Base-by-base conservation (phyloP, 2,113 vertebrate genomes). In the Uropsilus gracilis region DNA sequence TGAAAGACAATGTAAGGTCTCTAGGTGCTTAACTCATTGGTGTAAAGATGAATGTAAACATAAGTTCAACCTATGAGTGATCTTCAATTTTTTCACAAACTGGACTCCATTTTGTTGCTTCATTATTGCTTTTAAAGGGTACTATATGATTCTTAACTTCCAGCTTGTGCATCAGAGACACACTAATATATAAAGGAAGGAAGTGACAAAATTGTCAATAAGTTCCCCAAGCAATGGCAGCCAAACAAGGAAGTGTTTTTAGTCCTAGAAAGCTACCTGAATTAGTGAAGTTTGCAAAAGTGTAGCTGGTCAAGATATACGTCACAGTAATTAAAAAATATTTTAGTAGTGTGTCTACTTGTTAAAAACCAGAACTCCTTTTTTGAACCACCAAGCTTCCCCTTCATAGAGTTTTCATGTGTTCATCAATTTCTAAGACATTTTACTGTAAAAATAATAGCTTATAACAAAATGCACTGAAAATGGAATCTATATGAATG, bases 401-500 rank as follows among this genome's bases (percentile, higher is more conserved):
- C 42, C 55, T 30, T 71, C 53, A 83, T 89, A 26, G 57, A n/a
- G 12, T 68, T 78, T 78, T 73, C 50, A 53, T 48, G 13, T 42
- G 42, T 26, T 66, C 89, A 30, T 71, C 85, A 84, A 84, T 94
- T 90, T n/a, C 42, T 88, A 85, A 93, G 53, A 75, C 22, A 95
- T 34, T 89, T 57, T 37, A 0, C 39, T 61, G 34, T 72, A 76
- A 57, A 92, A 86, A 89, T 87, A 91, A 42, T 46, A 90, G 55
- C 26, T 93, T 83, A 55, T 37, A 86, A 66, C 34, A 73, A 94
- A 91, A 22, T 64, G 0, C 9, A 39, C 34, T 85, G 8, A 85
- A 85, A 82, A 13, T 71, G 8, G 14, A 84, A 78, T 89, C 32
- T 76, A 57, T 84, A 5, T 75, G 78, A 95, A 44, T 32, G 59